phyloP scores from a whole-genome alignment of 1,140 invertebrate species.

The Apis cerana region DNA sequence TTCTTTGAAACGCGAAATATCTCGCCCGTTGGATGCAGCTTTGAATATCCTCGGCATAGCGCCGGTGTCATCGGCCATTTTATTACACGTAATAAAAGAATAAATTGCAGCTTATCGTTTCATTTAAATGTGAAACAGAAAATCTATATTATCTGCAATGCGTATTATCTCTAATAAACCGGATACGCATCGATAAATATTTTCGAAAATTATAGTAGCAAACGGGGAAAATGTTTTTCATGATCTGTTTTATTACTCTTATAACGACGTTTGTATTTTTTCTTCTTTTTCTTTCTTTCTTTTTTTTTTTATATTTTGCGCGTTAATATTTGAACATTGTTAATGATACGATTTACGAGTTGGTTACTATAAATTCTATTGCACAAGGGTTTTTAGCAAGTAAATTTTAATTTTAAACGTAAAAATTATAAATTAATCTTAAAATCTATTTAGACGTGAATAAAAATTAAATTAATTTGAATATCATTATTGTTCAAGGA shows the following conservation, averaged over 20 bases:
- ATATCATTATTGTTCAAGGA: too few species aligned
- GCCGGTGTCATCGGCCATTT: slow-evolving; percentile 15
- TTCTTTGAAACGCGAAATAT: background rate
- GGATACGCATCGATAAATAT: slow-evolving; percentile 35
- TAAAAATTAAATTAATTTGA: too few species aligned
- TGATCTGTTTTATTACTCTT: slow-evolving; percentile 17
- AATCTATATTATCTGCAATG: slow-evolving; percentile 40
- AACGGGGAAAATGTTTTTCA: slow-evolving; percentile 4
- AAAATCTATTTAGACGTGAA: too few species aligned
- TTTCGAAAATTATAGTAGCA: slow-evolving; percentile 9
- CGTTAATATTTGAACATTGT: too few species aligned
- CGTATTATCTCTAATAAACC: slow-evolving; percentile 45
- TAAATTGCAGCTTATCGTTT: slow-evolving; percentile 45
- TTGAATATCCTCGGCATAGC: background rate
- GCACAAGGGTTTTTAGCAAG: too few species aligned
- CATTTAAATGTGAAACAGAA: slow-evolving; percentile 43
- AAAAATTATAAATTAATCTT: too few species aligned
- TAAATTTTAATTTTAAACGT: too few species aligned
- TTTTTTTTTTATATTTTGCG: too few species aligned
- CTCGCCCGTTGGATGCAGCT: background rate
- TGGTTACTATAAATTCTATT: too few species aligned
- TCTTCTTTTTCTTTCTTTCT: background rate
- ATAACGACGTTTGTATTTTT: background rate
- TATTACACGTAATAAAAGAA: slow-evolving; percentile 46
- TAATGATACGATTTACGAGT: too few species aligned